Evolutionary conservation across 1,140 invertebrate species (phyloP).

Genomic region (Drosophila ambigua): DNA sequence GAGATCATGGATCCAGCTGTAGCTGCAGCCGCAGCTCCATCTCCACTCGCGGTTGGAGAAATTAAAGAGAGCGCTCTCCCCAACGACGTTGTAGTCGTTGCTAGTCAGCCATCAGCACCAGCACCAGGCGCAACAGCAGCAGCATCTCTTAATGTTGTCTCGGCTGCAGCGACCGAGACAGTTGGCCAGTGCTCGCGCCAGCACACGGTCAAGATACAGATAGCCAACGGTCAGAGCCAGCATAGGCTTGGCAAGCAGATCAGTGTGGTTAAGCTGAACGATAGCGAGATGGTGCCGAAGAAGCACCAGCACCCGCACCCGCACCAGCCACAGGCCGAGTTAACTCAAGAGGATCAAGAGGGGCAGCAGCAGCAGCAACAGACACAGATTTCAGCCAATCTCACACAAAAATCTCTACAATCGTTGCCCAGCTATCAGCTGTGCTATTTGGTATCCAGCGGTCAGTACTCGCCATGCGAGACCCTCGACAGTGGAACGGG

Average conservation of each 20-base stretch:
- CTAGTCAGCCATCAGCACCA: conserved; percentile 44
- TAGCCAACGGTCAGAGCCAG: conserved; percentile 52
- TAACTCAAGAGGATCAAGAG: conserved; percentile 35
- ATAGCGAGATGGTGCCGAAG: conserved; percentile 48
- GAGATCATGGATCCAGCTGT: conserved; percentile 20
- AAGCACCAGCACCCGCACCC: conserved; percentile 34
- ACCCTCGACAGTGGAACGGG: conserved; percentile 92
- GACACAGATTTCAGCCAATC: conserved; percentile 17
- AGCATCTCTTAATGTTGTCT: conserved; percentile 18
- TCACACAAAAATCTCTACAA: not conserved
- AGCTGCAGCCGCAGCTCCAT: not conserved
- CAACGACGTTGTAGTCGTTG: conserved; percentile 10
- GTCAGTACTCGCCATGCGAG: conserved; percentile 91
- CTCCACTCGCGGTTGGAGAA: conserved; percentile 18
- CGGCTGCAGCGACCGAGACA: conserved; percentile 67
- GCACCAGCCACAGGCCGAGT: conserved; percentile 22
- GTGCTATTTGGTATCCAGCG: conserved; percentile 88
- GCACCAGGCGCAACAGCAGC: conserved; percentile 34
- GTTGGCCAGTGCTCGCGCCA: conserved; percentile 39
- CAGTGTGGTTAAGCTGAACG: conserved; percentile 67
- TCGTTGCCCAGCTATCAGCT: conserved; percentile 80
- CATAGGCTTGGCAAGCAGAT: conserved; percentile 66
- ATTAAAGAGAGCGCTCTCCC: conserved; percentile 47
- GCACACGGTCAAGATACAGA: conserved; percentile 80
- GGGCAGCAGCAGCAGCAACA: conserved; percentile 18